A percentile compares a stretch with the other conserved stretches of the same genome.
phyloP scores from a whole-genome alignment of 2,113 vertebrate genomes.

The cat (Felis catus) region DNA sequence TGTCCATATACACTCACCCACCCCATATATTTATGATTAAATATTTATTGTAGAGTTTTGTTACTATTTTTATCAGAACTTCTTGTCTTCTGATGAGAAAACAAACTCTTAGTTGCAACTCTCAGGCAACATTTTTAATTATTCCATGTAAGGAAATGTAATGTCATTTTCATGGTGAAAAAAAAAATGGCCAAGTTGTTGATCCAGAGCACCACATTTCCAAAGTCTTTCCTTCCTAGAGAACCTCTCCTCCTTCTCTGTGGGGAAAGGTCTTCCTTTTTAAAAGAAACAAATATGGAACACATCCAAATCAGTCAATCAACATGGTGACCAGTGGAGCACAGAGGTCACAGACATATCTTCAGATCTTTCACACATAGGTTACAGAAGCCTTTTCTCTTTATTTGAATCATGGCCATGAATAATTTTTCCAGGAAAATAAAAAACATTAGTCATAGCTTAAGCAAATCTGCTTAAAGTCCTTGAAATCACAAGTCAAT shows the following conservation, averaged over 20 bases:
- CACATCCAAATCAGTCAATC: not conserved
- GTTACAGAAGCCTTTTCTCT: not conserved
- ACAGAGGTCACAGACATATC: not conserved
- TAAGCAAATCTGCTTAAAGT: conserved; percentile 53
- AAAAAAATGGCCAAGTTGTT: not conserved
- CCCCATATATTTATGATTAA: too few species aligned
- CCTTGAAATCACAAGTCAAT: conserved; percentile 52
- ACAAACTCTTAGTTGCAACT: not conserved
- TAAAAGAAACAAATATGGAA: not conserved
- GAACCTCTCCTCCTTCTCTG: not conserved
- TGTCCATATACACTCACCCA: not conserved
- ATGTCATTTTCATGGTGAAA: not conserved
- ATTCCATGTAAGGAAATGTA: not conserved
- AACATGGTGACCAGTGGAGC: not conserved
- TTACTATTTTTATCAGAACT: not conserved
- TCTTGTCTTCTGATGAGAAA: not conserved
- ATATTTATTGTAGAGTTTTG: not conserved
- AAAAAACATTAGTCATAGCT: not conserved
- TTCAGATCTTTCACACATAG: not conserved
- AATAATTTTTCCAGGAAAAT: not conserved
- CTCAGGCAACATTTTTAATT: not conserved
- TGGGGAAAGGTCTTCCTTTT: not conserved
- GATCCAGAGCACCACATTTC: not conserved
- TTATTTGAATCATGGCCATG: not conserved
- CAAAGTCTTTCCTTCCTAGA: not conserved